Evolutionary conservation across 1,140 invertebrate genomes (phyloP).

Genomic region (Musca domestica): DNA sequence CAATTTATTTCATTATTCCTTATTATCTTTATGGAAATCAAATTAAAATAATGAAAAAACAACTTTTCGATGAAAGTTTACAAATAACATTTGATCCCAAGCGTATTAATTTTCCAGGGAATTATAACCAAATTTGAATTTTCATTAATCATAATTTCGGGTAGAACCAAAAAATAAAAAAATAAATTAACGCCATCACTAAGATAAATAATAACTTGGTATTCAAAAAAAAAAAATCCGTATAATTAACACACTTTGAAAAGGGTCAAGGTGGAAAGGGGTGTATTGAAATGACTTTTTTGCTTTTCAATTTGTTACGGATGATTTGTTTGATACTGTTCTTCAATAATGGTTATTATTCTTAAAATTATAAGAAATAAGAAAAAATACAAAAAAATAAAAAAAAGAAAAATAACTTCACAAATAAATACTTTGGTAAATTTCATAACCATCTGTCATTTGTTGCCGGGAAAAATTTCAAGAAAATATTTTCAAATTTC

Average conservation of each 20-base stretch:
- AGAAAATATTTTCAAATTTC: too few species aligned
- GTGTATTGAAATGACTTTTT: neutral
- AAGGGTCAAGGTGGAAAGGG: too few species aligned
- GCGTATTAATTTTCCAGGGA: neutral
- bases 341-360: neutral
- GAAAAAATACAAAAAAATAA: neutral
- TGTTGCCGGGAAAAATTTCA: neutral
- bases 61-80: too few species aligned
- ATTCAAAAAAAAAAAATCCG: too few species aligned
- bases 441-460: constrained; percentile 13
- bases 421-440: neutral
- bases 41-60: too few species aligned
- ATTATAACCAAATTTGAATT: neutral
- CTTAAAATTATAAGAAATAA: too few species aligned
- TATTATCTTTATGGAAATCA: too few species aligned
- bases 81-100: too few species aligned
- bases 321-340: neutral
- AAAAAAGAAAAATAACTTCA: neutral
- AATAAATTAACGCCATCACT: neutral
- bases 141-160: constrained; percentile 15
- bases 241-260: too few species aligned
- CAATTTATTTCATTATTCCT: too few species aligned
- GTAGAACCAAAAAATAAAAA: neutral
- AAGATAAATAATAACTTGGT: too few species aligned
- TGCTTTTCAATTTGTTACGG: neutral